A percentile compares a stretch with the other conserved stretches of the same genome.
These are phyloP conservation scores for Congeria kusceri DNA, from an alignment of 2,888 invertebrate genomes.

Conservation along the genomic window DNA sequence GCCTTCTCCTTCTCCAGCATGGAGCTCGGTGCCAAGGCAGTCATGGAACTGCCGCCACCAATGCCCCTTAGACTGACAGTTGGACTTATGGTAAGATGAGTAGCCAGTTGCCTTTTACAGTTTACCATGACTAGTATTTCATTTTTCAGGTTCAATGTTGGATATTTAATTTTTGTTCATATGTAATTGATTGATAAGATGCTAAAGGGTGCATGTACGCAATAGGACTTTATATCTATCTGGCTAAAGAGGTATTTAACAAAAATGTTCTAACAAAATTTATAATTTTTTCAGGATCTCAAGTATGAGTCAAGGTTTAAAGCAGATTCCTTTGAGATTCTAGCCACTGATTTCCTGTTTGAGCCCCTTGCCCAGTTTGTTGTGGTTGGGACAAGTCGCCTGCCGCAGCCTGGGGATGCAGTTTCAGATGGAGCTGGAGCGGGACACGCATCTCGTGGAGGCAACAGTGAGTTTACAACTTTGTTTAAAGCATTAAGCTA, in stretches of 20 bases:
- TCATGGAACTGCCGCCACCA: constrained; percentile 69
- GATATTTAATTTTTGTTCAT: too few species aligned
- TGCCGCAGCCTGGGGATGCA: constrained; percentile 56
- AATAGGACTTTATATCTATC: too few species aligned
- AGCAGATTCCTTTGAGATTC: constrained; percentile 68
- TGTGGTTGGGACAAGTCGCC: constrained; percentile 65
- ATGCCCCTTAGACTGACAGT: constrained; percentile 73
- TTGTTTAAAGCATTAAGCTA: too few species aligned
- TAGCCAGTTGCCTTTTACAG: too few species aligned
- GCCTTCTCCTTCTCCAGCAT: constrained; percentile 71
- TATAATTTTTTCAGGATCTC: constrained; percentile 73
- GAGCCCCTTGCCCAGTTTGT: constrained; percentile 71
- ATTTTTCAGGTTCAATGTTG: too few species aligned
- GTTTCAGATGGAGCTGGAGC: constrained; percentile 61
- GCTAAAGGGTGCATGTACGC: too few species aligned
- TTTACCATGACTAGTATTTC: too few species aligned
- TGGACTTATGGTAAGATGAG: constrained; percentile 73
- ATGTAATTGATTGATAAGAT: too few species aligned
- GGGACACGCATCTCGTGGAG: constrained; percentile 72
- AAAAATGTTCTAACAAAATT: too few species aligned
- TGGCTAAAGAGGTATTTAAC: too few species aligned
- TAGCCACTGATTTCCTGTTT: constrained; percentile 72
- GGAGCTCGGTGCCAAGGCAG: constrained; percentile 72
- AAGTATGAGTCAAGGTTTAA: constrained; percentile 70
- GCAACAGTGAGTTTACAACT: too few species aligned